Evolutionary conservation across 2,888 invertebrate species (phyloP).

Genomic region (Penaeus monodon): DNA sequence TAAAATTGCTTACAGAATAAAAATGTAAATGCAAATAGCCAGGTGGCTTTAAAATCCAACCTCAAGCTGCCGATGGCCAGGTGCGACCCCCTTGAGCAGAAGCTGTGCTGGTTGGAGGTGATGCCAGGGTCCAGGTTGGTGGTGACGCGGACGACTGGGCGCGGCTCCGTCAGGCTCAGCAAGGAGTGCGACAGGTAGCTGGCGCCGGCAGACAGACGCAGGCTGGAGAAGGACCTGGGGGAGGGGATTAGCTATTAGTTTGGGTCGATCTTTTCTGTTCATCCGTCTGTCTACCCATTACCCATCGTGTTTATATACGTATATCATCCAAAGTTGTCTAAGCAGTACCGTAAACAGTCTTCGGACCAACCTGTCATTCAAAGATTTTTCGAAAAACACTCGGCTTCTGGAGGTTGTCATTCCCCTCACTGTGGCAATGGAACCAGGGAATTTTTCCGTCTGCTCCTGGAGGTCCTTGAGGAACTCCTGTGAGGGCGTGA

Average conservation of each 20-base stretch:
- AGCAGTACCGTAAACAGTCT: no score
- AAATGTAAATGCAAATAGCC: background rate
- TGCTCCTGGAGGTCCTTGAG: background rate
- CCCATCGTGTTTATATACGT: no score
- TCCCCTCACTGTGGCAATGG: background rate
- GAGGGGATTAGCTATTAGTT: no score
- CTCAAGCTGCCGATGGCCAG: slow-evolving; percentile 43
- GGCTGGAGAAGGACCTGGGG: slow-evolving; percentile 60
- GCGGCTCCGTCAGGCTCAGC: slow-evolving; percentile 51
- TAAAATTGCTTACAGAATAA: background rate
- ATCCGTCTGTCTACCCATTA: no score
- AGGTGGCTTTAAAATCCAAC: background rate
- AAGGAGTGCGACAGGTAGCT: slow-evolving; percentile 63
- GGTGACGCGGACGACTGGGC: background rate
- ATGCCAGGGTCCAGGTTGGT: slow-evolving; percentile 16
- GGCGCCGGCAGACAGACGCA: slow-evolving; percentile 57
- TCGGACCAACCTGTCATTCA: slow-evolving; percentile 46
- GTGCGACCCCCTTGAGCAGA: slow-evolving; percentile 57
- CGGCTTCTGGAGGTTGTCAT: slow-evolving; percentile 37
- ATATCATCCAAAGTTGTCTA: no score
- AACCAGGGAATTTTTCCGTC: background rate
- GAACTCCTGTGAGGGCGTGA: background rate
- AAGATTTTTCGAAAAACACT: slow-evolving; percentile 31
- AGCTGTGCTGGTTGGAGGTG: slow-evolving; percentile 55
- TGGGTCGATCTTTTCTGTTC: no score